Percentiles rank a stretch among this genome's conserved stretches.
These are phyloP conservation scores for Micoletzkya japonica DNA, from an alignment of 2,888 invertebrate genomes.

Conservation along the genomic window DNA sequence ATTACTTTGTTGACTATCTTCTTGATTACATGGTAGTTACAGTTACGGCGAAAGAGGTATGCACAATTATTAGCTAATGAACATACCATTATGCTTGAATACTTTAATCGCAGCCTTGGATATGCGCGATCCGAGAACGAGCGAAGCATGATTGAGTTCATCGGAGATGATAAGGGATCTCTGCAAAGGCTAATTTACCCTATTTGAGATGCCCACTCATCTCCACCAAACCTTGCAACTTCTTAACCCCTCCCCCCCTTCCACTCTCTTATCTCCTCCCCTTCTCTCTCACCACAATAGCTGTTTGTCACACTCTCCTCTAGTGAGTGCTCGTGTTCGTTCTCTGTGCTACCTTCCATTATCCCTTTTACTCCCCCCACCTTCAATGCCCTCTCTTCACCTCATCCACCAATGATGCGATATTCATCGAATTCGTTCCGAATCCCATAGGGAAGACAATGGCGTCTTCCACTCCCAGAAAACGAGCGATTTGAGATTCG, in stretches of 20 bases:
- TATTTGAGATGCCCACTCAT: too few species aligned
- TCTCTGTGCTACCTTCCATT: too few species aligned
- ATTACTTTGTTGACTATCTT: conserved; percentile 29
- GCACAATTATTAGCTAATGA: not conserved
- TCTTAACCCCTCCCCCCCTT: not conserved
- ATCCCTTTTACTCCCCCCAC: too few species aligned
- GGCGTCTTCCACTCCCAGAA: conserved; percentile 88
- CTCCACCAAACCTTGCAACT: not conserved
- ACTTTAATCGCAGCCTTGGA: conserved; percentile 82
- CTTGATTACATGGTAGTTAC: not conserved
- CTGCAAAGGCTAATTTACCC: conserved; percentile 58
- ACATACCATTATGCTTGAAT: conserved; percentile 73
- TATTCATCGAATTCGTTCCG: conserved; percentile 90
- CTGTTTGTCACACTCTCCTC: too few species aligned
- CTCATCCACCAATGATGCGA: conserved; percentile 82
- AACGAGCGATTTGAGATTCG: conserved; percentile 81
- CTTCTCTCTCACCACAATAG: too few species aligned
- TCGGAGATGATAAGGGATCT: conserved; percentile 90
- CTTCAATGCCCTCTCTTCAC: not conserved
- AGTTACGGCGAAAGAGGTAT: not conserved
- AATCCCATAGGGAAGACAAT: conserved; percentile 98
- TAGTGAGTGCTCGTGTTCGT: too few species aligned
- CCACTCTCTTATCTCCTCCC: not conserved
- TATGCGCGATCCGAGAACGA: conserved; percentile 87
- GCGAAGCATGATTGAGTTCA: conserved; percentile 93